Conservation (phyloP, 2,113 vertebrate genomes). For the Nanger granti region DNA sequence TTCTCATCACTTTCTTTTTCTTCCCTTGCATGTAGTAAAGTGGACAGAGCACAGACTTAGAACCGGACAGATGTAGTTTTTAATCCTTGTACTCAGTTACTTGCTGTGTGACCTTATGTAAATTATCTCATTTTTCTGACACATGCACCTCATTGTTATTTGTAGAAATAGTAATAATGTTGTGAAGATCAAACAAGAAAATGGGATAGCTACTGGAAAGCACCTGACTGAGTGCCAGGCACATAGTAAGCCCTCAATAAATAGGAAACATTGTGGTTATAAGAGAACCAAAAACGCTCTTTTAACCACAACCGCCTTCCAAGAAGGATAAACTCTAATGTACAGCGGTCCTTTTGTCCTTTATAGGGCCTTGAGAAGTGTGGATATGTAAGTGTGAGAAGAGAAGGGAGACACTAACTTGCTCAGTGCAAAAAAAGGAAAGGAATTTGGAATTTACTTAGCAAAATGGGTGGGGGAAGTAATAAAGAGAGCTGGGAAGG, state of each 20-base stretch:
- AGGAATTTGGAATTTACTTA: background rate
- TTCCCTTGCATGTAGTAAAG: background rate
- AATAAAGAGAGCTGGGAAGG: background rate
- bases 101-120: background rate
- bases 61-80: background rate
- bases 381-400: background rate
- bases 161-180: background rate
- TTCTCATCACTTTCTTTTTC: background rate
- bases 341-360: background rate
- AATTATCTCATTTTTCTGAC: constrained; percentile 29
- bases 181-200: background rate
- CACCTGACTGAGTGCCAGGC: background rate
- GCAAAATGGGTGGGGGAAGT: background rate
- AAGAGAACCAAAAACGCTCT: background rate
- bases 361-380: background rate
- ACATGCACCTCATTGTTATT: background rate
- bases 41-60: background rate
- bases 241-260: constrained; percentile 7
- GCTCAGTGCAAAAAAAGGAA: background rate
- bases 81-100: background rate
- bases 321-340: background rate
- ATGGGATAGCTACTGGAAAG: background rate
- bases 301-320: background rate
- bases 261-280: background rate
- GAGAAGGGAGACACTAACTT: background rate